Base-by-base conservation (phyloP, 2,888 invertebrate genomes). In the Lithophane semibrunnea region DNA sequence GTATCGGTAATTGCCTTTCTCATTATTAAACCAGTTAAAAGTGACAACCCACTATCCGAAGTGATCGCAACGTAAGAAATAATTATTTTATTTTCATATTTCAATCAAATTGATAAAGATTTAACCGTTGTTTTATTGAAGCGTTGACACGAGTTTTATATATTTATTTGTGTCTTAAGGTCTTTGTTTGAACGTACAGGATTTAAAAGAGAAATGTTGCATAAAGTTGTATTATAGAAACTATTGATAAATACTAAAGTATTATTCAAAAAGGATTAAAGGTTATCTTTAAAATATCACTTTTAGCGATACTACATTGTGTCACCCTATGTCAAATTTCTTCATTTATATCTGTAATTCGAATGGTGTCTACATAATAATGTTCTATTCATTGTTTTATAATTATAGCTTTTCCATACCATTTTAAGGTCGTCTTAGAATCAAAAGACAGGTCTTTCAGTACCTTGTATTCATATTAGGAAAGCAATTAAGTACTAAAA, bases 401-500 rank as follows among this genome's bases (percentile, higher is more conserved):
- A 7, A 52, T 54, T 54, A 54, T 21, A 21, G 9, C 54, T 21
- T 21, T 21, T 21, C 21, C 21, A 4, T 37, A 37, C 0, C 2
- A 44, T 37, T 75, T 44, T 9, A n/a, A 75, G 18, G 16, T 49
- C n/a, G 1, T 56, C 13, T 9, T 24, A 24, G 44, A 21, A 21
- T 18, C 58, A 37, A 21, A 54, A 54, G 13, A 65, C 24, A n/a
- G 52, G 61, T 67, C 37, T 29, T 66, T 21, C 0, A 18, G 4
- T 24, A 64, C 64, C 13, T 10, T 8, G 44, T 52, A 13, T 67
- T 75, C 65, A 56, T 66, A 80, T 65, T 66, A 76, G 82, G 69
- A 42, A 76, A 64, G 60, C 72, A 83, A 83, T 79, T 61, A 61
- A 24, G 29, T 65, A 58, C 61, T 56, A 69, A 81, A 77, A 73